Evolutionary conservation across 2,888 invertebrate species (phyloP).

Genomic region (Malthinus seriepunctatus): DNA sequence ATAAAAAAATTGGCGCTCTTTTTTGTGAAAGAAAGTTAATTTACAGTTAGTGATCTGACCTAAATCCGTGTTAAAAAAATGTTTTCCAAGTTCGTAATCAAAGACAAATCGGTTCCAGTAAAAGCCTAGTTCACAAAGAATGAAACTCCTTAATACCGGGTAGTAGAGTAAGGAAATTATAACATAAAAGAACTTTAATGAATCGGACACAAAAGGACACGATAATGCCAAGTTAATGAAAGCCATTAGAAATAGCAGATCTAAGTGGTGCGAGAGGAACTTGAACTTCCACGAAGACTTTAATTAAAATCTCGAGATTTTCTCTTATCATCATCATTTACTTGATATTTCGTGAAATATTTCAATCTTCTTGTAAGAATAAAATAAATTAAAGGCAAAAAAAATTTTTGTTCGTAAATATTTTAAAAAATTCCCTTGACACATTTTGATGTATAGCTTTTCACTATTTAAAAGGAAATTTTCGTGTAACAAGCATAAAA

Average conservation of each 20-base stretch:
- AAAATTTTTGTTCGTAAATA: no score
- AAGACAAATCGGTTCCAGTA: conserved; percentile 22
- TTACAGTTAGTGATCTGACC: conserved; percentile 22
- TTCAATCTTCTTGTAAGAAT: background rate
- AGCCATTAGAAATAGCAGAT: conserved; percentile 26
- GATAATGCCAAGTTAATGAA: conserved; percentile 34
- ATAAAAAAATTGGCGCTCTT: no score
- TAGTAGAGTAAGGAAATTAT: conserved; percentile 27
- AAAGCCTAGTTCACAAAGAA: conserved; percentile 25
- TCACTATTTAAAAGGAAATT: no score
- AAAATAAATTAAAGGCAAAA: background rate
- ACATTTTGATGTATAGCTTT: no score
- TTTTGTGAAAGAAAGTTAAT: conserved; percentile 16
- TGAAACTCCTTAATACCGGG: conserved; percentile 23
- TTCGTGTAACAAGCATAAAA: no score
- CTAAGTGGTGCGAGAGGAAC: conserved; percentile 19
- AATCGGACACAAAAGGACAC: conserved; percentile 31
- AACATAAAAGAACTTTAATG: conserved; percentile 30
- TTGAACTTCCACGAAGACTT: conserved; percentile 12
- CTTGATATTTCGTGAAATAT: conserved; percentile 17
- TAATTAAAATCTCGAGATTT: conserved; percentile 26
- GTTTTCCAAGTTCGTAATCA: conserved; percentile 25
- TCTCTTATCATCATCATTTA: conserved; percentile 21
- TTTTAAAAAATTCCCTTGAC: no score
- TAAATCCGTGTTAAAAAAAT: conserved; percentile 21